Evolutionary conservation across 2,797 vertebrate species (phyloP).

Genomic region (Neopelma chrysocephalum): DNA sequence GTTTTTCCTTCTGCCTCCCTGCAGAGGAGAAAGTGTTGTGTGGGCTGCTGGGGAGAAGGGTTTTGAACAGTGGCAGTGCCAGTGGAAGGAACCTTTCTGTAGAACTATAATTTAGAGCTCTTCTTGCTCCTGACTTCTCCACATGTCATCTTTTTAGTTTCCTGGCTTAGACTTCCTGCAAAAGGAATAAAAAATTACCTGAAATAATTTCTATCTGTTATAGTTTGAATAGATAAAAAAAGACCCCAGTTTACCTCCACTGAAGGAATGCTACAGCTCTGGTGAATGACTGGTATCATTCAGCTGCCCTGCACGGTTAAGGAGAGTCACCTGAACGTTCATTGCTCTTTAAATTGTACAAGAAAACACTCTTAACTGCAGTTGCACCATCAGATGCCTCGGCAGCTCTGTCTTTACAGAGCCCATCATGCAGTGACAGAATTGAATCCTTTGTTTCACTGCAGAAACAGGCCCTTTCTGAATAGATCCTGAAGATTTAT

Average conservation of each 20-base stretch:
- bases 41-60: neutral
- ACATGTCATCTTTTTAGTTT: neutral
- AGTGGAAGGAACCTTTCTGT: neutral
- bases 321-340: neutral
- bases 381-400: neutral
- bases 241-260: neutral
- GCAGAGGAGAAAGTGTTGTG: neutral
- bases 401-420: neutral
- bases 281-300: neutral
- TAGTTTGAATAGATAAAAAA: neutral
- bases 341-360: constrained; percentile 30
- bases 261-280: neutral
- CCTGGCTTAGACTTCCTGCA: neutral
- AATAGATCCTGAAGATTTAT: neutral
- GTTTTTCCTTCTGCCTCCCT: neutral
- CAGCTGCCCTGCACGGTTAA: neutral
- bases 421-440: neutral
- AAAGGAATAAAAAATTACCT: neutral
- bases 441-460: neutral
- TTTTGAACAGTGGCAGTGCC: neutral
- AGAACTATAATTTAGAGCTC: neutral
- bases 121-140: neutral
- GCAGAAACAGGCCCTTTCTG: neutral
- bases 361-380: neutral
- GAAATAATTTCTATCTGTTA: neutral